Percentiles rank a stretch among this genome's conserved stretches.
These are phyloP conservation scores for Harpalus rubripes DNA, from an alignment of 2,888 invertebrate species.

Conservation along the genomic window DNA sequence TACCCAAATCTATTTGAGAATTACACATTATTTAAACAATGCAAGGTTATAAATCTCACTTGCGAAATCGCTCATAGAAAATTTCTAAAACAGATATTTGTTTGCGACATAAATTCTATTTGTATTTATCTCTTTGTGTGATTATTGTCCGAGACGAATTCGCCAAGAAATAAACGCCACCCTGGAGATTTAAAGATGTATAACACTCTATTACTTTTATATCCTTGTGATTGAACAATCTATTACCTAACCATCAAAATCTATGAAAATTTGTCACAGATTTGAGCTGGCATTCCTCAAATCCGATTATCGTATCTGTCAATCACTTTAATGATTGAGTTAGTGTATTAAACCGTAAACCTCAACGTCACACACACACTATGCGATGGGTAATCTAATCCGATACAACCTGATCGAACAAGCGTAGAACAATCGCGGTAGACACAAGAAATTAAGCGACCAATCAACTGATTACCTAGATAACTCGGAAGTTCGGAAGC, in stretches of 20 bases:
- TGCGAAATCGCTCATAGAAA: no score
- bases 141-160: no score
- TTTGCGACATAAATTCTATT: no score
- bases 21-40: no score
- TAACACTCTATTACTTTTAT: no score
- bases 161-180: no score
- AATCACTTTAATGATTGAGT: neutral
- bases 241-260: neutral
- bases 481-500: neutral
- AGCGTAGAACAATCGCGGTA: slow-evolving; percentile 17
- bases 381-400: slow-evolving; percentile 14
- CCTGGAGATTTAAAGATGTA: no score
- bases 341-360: neutral
- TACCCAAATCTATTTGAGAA: no score
- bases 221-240: neutral
- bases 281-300: neutral
- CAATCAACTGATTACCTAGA: slow-evolving; percentile 22
- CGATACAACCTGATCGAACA: slow-evolving; percentile 10
- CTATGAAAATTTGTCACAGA: neutral
- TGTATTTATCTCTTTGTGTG: no score
- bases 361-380: neutral
- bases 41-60: no score
- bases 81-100: no score
- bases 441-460: slow-evolving; percentile 34
- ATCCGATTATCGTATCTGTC: neutral